Percentiles rank a stretch among this genome's conserved stretches.
These are phyloP conservation scores for Microcebus tavaratra DNA, from an alignment of 2,113 vertebrate genomes.

Conservation along the genomic window DNA sequence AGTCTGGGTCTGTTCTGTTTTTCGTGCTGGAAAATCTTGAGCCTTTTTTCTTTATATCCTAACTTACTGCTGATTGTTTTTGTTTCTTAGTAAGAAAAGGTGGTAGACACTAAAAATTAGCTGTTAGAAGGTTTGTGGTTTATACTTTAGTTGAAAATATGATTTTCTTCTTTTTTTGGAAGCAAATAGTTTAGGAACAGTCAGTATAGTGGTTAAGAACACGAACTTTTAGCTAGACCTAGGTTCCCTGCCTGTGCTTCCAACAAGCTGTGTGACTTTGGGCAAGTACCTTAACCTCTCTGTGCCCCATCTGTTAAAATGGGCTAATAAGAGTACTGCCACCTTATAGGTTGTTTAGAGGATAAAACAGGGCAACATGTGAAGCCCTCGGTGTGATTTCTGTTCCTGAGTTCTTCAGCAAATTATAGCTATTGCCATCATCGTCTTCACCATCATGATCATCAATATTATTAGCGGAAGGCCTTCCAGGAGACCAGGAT, in stretches of 20 bases:
- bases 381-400: neutral
- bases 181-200: neutral
- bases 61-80: neutral
- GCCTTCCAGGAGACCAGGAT: neutral
- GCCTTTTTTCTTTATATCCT: neutral
- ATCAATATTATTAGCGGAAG: neutral
- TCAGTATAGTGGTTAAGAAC: neutral
- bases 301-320: neutral
- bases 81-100: neutral
- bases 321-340: neutral
- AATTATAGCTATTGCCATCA: neutral
- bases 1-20: neutral
- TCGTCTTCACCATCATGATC: too few relatives aligned
- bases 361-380: neutral
- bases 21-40: neutral
- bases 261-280: neutral
- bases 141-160: neutral
- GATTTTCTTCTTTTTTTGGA: neutral
- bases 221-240: neutral
- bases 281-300: neutral
- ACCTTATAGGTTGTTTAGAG: neutral
- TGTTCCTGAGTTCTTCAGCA: neutral
- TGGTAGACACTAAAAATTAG: neutral
- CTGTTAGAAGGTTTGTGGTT: neutral
- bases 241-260: neutral